Evolutionary conservation across 2,113 vertebrate species (phyloP).

Genomic region (Hippocampus comes): DNA sequence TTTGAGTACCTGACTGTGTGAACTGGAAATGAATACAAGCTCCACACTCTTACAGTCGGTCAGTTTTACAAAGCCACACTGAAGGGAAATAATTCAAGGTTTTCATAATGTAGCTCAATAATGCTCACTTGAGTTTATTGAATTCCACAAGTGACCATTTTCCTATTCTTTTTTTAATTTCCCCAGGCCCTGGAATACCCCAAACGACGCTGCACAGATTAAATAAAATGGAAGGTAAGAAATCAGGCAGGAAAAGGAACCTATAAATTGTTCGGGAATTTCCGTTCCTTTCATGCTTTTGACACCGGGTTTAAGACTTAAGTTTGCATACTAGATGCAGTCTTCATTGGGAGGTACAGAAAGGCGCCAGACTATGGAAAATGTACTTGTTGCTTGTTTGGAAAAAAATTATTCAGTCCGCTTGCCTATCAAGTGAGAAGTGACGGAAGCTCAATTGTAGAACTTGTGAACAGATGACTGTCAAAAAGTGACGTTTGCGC

Average conservation of each 20-base stretch:
- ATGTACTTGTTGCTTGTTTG: no score
- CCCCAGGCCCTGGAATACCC: slow-evolving; percentile 67
- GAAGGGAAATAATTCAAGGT: background rate
- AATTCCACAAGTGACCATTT: background rate
- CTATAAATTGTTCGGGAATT: background rate
- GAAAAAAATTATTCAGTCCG: no score
- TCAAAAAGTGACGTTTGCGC: background rate
- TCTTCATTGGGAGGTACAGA: background rate
- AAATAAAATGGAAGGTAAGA: slow-evolving; percentile 57
- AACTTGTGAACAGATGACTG: no score
- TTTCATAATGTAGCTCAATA: background rate
- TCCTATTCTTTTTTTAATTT: background rate
- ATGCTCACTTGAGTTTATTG: background rate
- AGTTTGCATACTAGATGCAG: background rate
- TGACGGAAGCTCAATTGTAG: no score
- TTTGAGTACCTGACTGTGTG: background rate
- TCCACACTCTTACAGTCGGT: background rate
- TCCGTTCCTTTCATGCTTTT: background rate
- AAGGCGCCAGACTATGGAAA: background rate
- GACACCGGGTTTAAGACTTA: background rate
- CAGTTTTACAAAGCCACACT: background rate
- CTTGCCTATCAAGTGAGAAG: no score
- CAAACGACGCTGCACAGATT: slow-evolving; percentile 64
- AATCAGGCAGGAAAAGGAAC: background rate
- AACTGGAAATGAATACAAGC: background rate